Base-by-base conservation (phyloP, 2,113 vertebrate species). In the Pavo muticus region DNA sequence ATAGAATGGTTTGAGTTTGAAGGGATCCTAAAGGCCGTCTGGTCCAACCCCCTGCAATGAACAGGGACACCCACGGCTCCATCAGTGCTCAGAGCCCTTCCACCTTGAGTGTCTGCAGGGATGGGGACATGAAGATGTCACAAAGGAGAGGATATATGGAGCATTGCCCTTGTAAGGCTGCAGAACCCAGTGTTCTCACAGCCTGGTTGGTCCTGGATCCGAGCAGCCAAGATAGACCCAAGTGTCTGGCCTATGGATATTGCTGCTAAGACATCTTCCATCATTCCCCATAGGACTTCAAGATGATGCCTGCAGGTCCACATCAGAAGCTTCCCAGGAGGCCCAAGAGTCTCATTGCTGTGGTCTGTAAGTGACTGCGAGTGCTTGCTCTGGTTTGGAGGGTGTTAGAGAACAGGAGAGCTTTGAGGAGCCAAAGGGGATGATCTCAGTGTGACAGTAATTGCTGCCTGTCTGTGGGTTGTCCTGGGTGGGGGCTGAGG, bases 341-440 rank as follows among this genome's bases (percentile, higher is more conserved):
- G 44, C 25, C n/a, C 1, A 69, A 4, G 71, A 44, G 48, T 16
- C 75, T 2, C 90, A 68, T 3, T 0, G 35, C 6, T 78, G 76
- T 44, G 48, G 90, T 74, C 61, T 94, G 97, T 97, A 39, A 94
- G 96, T 24, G n/a, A 12, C 29, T 74, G 35, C 47, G 11, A 13
- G 37, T 9, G 0, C 40, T 29, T 2, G 1, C 48, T 45, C 47
- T 18, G 5, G 21, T 18, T 15, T 17, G 27, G n/a, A 56, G 52
- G 52, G 16, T 23, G 69, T 71, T 45, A 35, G 83, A 54, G 69
- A 40, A 45, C 40, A 27, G 42, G 15, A 68, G 11, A 69, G 23
- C 9, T 20, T 48, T 3, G 18, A 61, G 25, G 21, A 59, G 30
- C 8, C 27, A 17, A 2, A 44, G 25, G 37, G 27, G 6, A 45